Base-by-base conservation (phyloP, 1,140 invertebrate genomes). In the Pollicipes pollicipes region DNA sequence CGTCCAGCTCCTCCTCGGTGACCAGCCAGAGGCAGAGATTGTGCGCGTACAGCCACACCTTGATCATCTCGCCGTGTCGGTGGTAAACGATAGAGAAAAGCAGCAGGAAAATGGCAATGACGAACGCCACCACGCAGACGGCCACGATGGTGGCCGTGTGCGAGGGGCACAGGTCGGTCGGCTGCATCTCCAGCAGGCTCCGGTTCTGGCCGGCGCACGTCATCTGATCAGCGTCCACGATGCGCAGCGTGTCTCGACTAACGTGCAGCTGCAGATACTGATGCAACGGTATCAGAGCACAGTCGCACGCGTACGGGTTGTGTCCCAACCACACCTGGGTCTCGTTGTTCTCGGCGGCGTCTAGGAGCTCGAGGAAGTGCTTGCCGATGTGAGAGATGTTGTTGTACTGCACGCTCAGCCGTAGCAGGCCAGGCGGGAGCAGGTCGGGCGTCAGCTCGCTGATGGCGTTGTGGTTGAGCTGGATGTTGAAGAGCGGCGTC, bases 1-100 rank as follows among this genome's bases (percentile, higher is more conserved):
- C 85, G 75, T 91, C 89, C 1, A 89, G 74, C 73, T 90, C 88
- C 64, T 87, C 83, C 75, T 89, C 86, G 3, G 84, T 85, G n/a
- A 89, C 84, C 27, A 85, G 83, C 80, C 85, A 86, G 29, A 89
- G 77, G 71, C 84, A 86, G 45, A 84, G 75, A 66, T 84, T 81
- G 73, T 86, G 84, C 0, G 85, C 83, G 75, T 86, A 89, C 1
- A 90, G 77, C 85, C 87, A 90, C 16, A 89, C 82, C 70, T 79
- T 76, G 45, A 76, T 68, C 63, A 72, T 72, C 32, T 72, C 70
- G 29, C 74, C 69, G 58, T 74, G 68, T 21, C 70, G 68, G 68
- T 71, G 74, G n/a, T 72, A 69, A 35, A 68, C 8, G 28, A 8
- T 10, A 24, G 28, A 10, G 24, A 66, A 1, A 3, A 66, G 6